Evolutionary conservation across 1,140 invertebrate species (phyloP), one percentile per base, ranked within the genome.

Genomic region (Physella acuta): DNA sequence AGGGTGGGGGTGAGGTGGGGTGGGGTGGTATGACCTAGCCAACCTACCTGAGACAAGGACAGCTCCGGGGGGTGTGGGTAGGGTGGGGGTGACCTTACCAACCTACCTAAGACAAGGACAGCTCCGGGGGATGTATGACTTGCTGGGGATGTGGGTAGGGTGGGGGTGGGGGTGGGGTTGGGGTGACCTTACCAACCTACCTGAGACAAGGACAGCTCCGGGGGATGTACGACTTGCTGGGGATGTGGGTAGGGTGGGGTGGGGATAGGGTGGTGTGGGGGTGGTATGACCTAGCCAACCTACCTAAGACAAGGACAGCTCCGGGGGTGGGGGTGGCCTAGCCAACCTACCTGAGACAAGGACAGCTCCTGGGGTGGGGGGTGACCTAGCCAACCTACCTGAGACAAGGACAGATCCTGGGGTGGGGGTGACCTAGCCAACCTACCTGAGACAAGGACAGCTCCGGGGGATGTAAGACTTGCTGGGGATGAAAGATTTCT

Each of bases 231-330:
- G 59, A 63, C 62, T 71, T 71, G 16, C 64, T 55, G 28, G 65
- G 73, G 24, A 56, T 67, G 39, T 34, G 63, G 5, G 66, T 52
- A 17, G 28, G 39, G 4, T 73, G 73, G 11, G 72, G 68, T 33
- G 78, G 78, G 16, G 79, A 79, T 24, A 78, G 79, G 2, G 79
- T 79, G 2, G 76, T 75, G 34, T 85, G 80, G 0, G 72, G 80
- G 55, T 85, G 84, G 55, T 82, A 80, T 56, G 53, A n/a, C 53
- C 28, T 56, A 56, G 28, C 28, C 17, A 56, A 56, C 26, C 53
- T 14, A 28, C 28, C 11, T n/a, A 11, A 26, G 17, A n/a, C n/a
- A n/a, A n/a, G n/a, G n/a, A n/a, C n/a, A n/a, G n/a, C n/a, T n/a
- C n/a, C n/a, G n/a, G n/a, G n/a, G n/a, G n/a, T n/a, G n/a, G n/a